These are phyloP conservation scores for Ischnus inquisitorius DNA, from an alignment of 2,888 invertebrate genomes.

Conservation along the genomic window DNA sequence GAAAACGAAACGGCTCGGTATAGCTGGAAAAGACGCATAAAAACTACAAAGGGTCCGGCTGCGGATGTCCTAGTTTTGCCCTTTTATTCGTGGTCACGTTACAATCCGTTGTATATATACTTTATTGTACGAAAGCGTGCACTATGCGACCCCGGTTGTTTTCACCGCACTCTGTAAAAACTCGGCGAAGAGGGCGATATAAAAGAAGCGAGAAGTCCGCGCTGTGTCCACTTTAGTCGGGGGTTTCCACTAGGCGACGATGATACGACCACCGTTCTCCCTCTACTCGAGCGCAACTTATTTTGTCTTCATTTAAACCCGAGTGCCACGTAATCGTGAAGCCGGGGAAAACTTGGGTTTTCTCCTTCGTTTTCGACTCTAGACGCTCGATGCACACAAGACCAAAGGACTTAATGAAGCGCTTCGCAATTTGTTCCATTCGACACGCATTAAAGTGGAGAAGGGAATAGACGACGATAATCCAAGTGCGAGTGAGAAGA, in stretches of 20 bases:
- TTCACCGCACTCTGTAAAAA: constrained; percentile 40
- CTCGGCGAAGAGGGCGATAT: constrained; percentile 35
- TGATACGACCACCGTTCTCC: neutral
- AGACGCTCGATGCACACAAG: constrained; percentile 46
- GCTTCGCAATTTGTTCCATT: constrained; percentile 60
- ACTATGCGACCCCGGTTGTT: constrained; percentile 31
- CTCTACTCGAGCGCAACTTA: constrained; percentile 16
- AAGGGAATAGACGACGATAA: constrained; percentile 3
- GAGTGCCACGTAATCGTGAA: constrained; percentile 33
- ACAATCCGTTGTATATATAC: constrained; percentile 14
- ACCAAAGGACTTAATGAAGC: constrained; percentile 56
- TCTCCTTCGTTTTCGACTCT: constrained; percentile 22
- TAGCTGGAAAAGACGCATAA: constrained; percentile 6
- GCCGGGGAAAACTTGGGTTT: constrained; percentile 12
- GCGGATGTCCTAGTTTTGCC: constrained; percentile 40
- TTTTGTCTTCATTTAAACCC: constrained; percentile 5
- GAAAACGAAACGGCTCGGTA: constrained; percentile 10
- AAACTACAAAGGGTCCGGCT: constrained; percentile 7
- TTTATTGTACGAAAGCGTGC: constrained; percentile 10
- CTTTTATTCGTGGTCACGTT: constrained; percentile 33
- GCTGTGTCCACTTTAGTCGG: constrained; percentile 18
- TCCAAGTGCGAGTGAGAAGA: constrained; percentile 1
- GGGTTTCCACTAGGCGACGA: constrained; percentile 46
- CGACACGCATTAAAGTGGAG: constrained; percentile 58
- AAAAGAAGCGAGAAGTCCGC: constrained; percentile 8